Evolutionary conservation across 2,888 invertebrate genomes (phyloP), one percentile per base, ranked within the genome.

Genomic region (Zygogramma bicolorata): DNA sequence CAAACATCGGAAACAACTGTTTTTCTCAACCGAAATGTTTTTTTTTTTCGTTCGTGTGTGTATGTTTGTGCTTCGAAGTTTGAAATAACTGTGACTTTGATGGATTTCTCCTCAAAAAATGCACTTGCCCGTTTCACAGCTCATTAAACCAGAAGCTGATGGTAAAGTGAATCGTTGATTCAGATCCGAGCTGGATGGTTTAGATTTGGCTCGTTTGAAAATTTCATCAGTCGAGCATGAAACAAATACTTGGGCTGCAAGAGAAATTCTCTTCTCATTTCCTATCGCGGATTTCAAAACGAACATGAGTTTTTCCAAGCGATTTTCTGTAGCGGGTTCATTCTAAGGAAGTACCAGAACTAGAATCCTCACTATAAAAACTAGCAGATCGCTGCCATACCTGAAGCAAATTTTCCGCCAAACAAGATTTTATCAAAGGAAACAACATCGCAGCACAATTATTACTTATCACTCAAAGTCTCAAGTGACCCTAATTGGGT

Each of bases 201-300:
- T 31, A 7, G 31, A 8, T 31, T 31, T 31, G 8, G 6, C 31
- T 31, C 8, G 31, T 31, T 31, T 31, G 31, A 8, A 1, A 31
- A 5, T 7, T 31, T 31, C 8, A 31, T 31, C 31, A 31, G 31
- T 53, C 2, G 22, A 42, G 13, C 20, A 20, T 2, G 62, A 22
- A 6, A 34, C 75, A 62, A 76, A 76, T 68, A 65, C 75, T 53
- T 71, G 74, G 10, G 53, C 25, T 1, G 77, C 79, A 46, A 78
- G 68, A n/a, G 65, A 68, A 27, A 81, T 73, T n/a, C 78, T 42
- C 46, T 81, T 73, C 65, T 81, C 79, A 27, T 71, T 74, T 62
- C 81, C 80, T 18, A 81, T 79, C 57, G 82, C 81, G n/a, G 57
- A 49, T 58, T 75, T 74, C 10, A 80, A 61, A 71, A 82, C 81